phyloP scores from a whole-genome alignment of 2,888 invertebrate species.

The Ferrisia virgata region DNA sequence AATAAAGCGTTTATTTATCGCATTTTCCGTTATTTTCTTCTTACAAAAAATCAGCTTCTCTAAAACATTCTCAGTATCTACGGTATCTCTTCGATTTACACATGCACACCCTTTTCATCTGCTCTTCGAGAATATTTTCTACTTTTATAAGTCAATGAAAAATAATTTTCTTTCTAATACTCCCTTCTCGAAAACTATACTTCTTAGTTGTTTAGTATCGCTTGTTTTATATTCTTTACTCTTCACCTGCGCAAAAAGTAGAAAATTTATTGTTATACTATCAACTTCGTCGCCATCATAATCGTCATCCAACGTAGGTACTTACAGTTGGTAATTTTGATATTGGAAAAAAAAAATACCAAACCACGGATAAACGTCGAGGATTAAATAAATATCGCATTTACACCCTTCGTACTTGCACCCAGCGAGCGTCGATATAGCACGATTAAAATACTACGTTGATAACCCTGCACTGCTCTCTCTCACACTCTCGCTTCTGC shows the following conservation, averaged over 20 bases:
- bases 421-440: not conserved
- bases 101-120: not conserved
- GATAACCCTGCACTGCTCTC: not conserved
- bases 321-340: not conserved
- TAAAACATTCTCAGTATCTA: not conserved
- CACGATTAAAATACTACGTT: not conserved
- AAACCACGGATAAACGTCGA: not conserved
- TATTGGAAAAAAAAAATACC: not conserved
- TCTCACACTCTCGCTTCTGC: not conserved
- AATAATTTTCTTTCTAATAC: not conserved
- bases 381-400: not conserved
- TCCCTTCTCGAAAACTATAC: no score
- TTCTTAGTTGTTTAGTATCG: no score
- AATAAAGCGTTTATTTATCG: constrained; percentile 17
- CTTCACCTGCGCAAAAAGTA: not conserved
- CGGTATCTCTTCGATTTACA: not conserved
- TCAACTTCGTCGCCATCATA: not conserved
- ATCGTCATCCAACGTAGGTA: no score
- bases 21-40: not conserved
- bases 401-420: not conserved
- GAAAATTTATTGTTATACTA: not conserved
- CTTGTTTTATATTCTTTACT: not conserved
- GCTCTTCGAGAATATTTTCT: not conserved
- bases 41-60: not conserved
- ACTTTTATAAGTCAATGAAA: constrained; percentile 9